Conservation (phyloP, 2,113 vertebrate genomes). For the Lycocorax pyrrhopterus region DNA sequence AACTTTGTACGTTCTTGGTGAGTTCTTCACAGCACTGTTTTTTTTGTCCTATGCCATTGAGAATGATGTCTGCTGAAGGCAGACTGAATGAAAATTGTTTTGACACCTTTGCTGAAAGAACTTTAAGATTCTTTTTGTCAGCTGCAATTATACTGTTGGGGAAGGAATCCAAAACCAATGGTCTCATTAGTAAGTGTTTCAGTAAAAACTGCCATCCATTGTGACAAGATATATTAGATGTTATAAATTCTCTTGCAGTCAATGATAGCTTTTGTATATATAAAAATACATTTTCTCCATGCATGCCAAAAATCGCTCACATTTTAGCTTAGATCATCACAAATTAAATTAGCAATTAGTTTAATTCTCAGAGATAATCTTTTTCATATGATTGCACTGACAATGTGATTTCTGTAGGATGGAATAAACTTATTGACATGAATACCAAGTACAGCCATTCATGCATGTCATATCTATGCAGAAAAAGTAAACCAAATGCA, state of each 20-base stretch:
- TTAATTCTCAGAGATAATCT: neutral
- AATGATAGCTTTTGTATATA: neutral
- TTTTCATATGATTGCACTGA: neutral
- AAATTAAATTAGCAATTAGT: constrained; percentile 17
- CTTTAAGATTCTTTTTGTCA: constrained; percentile 8
- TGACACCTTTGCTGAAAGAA: neutral
- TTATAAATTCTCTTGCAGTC: constrained; percentile 8
- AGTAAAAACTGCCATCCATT: neutral
- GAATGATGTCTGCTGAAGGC: neutral
- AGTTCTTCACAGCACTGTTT: neutral
- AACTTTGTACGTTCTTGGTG: neutral
- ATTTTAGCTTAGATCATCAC: neutral
- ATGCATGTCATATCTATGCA: neutral
- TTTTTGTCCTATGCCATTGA: neutral
- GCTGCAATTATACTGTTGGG: constrained; percentile 5
- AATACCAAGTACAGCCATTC: neutral
- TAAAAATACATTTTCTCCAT: neutral
- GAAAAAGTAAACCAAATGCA: neutral
- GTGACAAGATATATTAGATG: neutral
- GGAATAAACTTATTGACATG: neutral
- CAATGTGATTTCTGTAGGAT: neutral
- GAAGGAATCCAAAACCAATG: constrained; percentile 16
- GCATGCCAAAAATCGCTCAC: neutral
- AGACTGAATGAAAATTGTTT: neutral
- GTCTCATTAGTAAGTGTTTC: constrained; percentile 29